Conservation (phyloP, 53 echinoderm and acorn worm species). For the Antedon mediterranea region DNA sequence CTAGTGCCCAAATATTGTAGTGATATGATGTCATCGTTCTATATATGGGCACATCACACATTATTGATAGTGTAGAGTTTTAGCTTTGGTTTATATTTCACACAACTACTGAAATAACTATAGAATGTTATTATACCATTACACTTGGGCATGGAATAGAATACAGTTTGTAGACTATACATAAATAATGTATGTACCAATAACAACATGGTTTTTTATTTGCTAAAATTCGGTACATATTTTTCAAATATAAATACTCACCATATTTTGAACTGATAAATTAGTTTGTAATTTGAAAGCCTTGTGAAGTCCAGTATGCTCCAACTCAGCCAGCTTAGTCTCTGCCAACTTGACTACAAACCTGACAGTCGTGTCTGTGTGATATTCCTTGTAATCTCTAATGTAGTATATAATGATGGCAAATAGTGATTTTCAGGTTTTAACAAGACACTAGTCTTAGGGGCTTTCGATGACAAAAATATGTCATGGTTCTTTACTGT, state of each 20-base stretch:
- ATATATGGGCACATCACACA: too few species aligned
- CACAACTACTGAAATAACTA: too few species aligned
- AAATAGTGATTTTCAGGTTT: neutral
- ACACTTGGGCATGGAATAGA: neutral
- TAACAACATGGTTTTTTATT: too few species aligned
- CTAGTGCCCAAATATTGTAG: too few species aligned
- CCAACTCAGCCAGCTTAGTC: conserved; percentile 69
- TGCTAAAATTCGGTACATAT: too few species aligned
- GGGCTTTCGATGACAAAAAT: neutral
- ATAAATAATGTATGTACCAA: neutral
- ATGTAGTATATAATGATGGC: neutral
- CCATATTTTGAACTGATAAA: conserved; percentile 45
- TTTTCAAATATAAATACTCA: too few species aligned
- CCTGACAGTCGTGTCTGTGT: conserved; percentile 94
- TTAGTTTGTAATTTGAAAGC: conserved; percentile 81
- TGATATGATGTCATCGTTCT: too few species aligned
- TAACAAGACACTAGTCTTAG: neutral
- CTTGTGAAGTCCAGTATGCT: conserved; percentile 76
- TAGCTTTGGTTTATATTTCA: neutral
- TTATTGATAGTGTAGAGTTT: too few species aligned
- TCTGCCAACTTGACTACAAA: conserved; percentile 68
- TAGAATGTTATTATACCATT: neutral
- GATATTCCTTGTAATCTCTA: conserved; percentile 98
- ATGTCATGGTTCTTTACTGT: too few species aligned
- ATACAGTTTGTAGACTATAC: neutral